Conservation (phyloP, 2,797 vertebrate species). For the Myotis vivesi region DNA sequence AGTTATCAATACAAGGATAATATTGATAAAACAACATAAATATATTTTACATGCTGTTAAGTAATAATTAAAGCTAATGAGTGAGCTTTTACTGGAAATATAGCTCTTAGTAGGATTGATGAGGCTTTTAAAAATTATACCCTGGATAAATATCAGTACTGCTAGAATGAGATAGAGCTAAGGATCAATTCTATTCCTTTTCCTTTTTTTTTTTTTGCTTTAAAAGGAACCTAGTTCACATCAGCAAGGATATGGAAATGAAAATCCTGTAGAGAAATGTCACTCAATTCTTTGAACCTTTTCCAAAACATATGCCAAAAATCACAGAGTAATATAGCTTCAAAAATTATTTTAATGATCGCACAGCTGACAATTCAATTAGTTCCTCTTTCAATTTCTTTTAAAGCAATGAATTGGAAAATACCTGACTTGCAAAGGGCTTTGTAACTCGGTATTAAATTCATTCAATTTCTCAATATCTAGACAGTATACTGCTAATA, state of each 20-base stretch:
- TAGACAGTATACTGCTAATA: slow-evolving; percentile 16
- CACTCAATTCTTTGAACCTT: slow-evolving; percentile 41
- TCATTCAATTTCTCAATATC: slow-evolving; percentile 18
- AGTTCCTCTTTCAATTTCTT: slow-evolving; percentile 61
- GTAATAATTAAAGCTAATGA: slow-evolving; percentile 62
- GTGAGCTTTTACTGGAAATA: slow-evolving; percentile 44
- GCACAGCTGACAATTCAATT: slow-evolving; percentile 67
- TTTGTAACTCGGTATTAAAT: slow-evolving; percentile 31
- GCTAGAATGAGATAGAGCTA: background rate
- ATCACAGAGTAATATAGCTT: slow-evolving; percentile 53
- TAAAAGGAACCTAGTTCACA: slow-evolving; percentile 40
- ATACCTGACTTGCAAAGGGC: slow-evolving; percentile 34
- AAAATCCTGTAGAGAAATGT: slow-evolving; percentile 32
- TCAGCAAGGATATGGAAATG: slow-evolving; percentile 30
- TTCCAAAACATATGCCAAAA: slow-evolving; percentile 59
- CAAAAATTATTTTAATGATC: slow-evolving; percentile 69
- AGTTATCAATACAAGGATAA: slow-evolving; percentile 53
- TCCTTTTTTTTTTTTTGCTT: background rate
- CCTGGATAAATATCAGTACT: slow-evolving; percentile 38
- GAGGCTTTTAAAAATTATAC: background rate
- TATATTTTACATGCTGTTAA: slow-evolving; percentile 27
- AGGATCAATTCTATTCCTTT: slow-evolving; percentile 30
- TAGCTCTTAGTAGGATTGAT: background rate
- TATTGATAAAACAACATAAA: slow-evolving; percentile 53
- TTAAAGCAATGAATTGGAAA: slow-evolving; percentile 61